Conservation (phyloP, 1,140 invertebrate species). For the Thalassaphorura encarpata region DNA sequence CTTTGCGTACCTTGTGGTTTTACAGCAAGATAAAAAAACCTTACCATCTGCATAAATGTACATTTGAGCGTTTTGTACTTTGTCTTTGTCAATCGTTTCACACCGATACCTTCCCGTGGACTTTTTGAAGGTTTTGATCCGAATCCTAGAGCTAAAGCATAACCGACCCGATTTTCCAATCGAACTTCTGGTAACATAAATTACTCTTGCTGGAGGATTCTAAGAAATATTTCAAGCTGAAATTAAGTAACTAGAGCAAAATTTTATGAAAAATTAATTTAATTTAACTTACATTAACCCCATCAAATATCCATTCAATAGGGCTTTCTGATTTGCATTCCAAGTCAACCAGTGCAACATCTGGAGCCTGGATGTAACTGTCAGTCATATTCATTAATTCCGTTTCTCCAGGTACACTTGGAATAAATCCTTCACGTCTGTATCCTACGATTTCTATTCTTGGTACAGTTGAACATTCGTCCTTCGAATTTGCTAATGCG, state of each 20-base stretch:
- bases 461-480: neutral
- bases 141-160: neutral
- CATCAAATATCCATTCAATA: constrained; percentile 7
- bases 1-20: neutral
- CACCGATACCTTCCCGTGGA: constrained; percentile 4
- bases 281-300: neutral
- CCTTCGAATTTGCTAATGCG: no score
- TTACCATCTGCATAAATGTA: constrained; percentile 6
- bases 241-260: neutral
- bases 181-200: neutral
- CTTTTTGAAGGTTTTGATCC: neutral
- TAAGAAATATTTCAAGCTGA: neutral
- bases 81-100: neutral
- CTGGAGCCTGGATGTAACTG: neutral
- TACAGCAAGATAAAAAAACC: neutral
- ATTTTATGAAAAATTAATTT: neutral
- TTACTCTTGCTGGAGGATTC: neutral
- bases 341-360: neutral
- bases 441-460: neutral
- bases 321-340: neutral
- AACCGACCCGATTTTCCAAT: neutral
- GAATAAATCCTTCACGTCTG: neutral
- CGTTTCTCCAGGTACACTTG: neutral
- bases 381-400: neutral
- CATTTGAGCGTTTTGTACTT: neutral